Percentiles rank a stretch among this genome's conserved stretches.
These are phyloP conservation scores for Siderastrea radians DNA, from an alignment of 92 coral and sea anemone species.

Conservation along the genomic window DNA sequence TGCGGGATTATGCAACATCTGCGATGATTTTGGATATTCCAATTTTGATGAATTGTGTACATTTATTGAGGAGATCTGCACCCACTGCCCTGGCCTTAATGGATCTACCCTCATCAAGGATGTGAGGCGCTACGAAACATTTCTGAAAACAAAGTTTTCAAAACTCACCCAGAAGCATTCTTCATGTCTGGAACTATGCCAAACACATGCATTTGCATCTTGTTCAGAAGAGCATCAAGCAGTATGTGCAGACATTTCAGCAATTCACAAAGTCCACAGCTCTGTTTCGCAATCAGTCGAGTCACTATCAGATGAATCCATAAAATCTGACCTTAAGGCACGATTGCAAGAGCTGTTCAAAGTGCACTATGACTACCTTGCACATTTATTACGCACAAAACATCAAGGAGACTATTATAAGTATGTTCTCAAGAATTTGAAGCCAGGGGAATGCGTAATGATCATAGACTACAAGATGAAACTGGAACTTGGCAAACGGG, in stretches of 20 bases:
- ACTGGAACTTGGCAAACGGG: neutral
- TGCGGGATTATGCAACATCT: neutral
- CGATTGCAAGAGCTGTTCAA: neutral
- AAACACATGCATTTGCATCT: neutral
- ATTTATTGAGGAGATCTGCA: neutral
- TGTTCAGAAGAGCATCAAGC: neutral
- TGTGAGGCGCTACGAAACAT: neutral
- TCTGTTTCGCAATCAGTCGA: no score
- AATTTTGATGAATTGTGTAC: neutral
- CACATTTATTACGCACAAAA: neutral
- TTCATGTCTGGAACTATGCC: neutral
- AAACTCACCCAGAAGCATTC: neutral
- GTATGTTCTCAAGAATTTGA: no score
- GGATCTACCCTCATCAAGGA: neutral
- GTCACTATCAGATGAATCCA: no score
- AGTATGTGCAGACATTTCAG: neutral
- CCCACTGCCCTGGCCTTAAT: neutral
- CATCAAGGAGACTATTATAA: no score
- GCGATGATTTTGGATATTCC: no score
- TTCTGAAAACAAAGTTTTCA: neutral
- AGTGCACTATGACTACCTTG: neutral
- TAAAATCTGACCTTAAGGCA: no score
- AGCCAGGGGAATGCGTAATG: neutral
- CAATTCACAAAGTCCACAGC: no score
- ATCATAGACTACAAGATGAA: neutral